Conservation (phyloP, 2,113 vertebrate genomes). For the Nothobranchius furzeri region DNA sequence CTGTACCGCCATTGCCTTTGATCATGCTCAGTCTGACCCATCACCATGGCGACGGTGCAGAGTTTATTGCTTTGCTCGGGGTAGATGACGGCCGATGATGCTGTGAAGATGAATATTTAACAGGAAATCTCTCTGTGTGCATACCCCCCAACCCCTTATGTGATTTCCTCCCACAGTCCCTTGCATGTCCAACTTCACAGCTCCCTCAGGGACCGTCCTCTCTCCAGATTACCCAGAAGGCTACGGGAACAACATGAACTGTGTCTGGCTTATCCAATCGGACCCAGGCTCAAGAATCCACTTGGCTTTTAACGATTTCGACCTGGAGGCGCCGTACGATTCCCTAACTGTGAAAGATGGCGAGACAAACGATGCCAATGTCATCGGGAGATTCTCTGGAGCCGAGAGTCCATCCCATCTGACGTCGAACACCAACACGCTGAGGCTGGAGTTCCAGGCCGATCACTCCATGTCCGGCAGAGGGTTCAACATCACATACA, state of each 20-base stretch:
- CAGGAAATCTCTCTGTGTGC: conserved; percentile 38
- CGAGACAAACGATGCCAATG: conserved; percentile 86
- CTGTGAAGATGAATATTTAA: conserved; percentile 69
- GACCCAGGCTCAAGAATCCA: conserved; percentile 96
- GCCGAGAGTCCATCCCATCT: conserved; percentile 96
- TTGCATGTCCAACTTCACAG: conserved; percentile 98
- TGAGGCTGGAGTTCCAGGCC: conserved; percentile 96
- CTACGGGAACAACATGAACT: conserved; percentile 98
- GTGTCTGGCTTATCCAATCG: conserved; percentile 97
- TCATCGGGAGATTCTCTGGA: conserved; percentile 96
- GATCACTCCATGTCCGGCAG: conserved; percentile 99
- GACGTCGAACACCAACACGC: conserved; percentile 92
- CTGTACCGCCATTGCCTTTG: conserved; percentile 24
- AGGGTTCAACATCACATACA: conserved; percentile 98
- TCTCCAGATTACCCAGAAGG: conserved; percentile 99
- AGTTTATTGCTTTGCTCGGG: conserved; percentile 58
- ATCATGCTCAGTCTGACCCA: conserved; percentile 57
- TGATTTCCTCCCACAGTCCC: conserved; percentile 84
- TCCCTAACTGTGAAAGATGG: conserved; percentile 98
- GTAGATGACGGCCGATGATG: conserved; percentile 61
- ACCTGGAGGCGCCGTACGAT: conserved; percentile 98
- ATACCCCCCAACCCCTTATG: conserved; percentile 8
- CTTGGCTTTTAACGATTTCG: conserved; percentile 98
- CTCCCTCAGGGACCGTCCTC: conserved; percentile 95
- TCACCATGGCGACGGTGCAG: conserved; percentile 59